Conservation (phyloP, 1,140 invertebrate genomes). For the Prorops nasuta region DNA sequence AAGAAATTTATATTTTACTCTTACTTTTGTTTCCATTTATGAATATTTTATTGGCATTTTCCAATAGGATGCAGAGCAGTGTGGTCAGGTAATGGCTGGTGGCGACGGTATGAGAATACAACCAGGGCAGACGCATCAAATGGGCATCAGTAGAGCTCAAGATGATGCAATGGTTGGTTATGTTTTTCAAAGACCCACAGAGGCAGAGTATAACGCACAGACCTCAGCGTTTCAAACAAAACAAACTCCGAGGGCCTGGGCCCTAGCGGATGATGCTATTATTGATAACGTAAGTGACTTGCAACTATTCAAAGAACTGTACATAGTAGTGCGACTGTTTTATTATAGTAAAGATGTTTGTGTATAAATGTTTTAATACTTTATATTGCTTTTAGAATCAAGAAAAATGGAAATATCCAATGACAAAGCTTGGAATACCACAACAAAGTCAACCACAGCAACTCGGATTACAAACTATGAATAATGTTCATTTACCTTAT, state of each 20-base stretch:
- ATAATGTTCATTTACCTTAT: conserved; percentile 60
- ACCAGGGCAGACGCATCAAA: conserved; percentile 51
- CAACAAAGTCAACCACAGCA: conserved; percentile 59
- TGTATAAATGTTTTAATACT: conserved; percentile 14
- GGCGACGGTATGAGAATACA: conserved; percentile 51
- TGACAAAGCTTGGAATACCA: conserved; percentile 57
- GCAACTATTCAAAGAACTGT: background rate
- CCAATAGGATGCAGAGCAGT: conserved; percentile 48
- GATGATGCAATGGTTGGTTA: conserved; percentile 87
- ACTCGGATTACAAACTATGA: conserved; percentile 55
- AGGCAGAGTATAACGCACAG: conserved; percentile 68
- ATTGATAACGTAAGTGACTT: conserved; percentile 65
- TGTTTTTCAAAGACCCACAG: conserved; percentile 78
- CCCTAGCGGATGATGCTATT: conserved; percentile 76
- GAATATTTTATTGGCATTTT: too few species aligned
- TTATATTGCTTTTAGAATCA: conserved; percentile 61
- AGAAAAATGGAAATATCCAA: conserved; percentile 71
- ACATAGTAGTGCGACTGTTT: too few species aligned
- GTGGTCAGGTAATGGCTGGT: conserved; percentile 53
- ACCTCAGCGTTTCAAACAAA: conserved; percentile 64
- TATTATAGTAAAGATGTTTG: too few species aligned
- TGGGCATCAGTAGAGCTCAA: conserved; percentile 61
- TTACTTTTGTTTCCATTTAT: too few species aligned
- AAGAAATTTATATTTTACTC: too few species aligned
- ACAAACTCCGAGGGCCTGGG: conserved; percentile 69